phyloP scores from a whole-genome alignment of 2,113 vertebrate genomes.

The Xenopus tropicalis region UCB_Xtro_10.0 CM004443.2:123800001-123800500 shows the following conservation, averaged over 20 bases:
- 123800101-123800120: too few relatives aligned
- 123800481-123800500: too few relatives aligned
- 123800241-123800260: constrained; percentile 1
- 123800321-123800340: background rate
- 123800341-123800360: background rate
- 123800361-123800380: background rate
- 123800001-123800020: too few relatives aligned
- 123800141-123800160: background rate
- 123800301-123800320: background rate
- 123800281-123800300: background rate
- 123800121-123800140: too few relatives aligned
- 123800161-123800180: background rate
- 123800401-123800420: background rate
- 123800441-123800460: too few relatives aligned
- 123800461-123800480: too few relatives aligned
- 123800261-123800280: background rate
- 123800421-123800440: too few relatives aligned
- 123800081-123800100: too few relatives aligned
- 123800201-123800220: background rate
- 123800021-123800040: too few relatives aligned
- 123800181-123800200: background rate
- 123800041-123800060: too few relatives aligned
- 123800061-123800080: too few relatives aligned
- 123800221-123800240: background rate
- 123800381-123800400: too few relatives aligned